Evolutionary conservation across 2,113 vertebrate genomes (phyloP).

Genomic region (Pseudorasbora parva): DNA sequence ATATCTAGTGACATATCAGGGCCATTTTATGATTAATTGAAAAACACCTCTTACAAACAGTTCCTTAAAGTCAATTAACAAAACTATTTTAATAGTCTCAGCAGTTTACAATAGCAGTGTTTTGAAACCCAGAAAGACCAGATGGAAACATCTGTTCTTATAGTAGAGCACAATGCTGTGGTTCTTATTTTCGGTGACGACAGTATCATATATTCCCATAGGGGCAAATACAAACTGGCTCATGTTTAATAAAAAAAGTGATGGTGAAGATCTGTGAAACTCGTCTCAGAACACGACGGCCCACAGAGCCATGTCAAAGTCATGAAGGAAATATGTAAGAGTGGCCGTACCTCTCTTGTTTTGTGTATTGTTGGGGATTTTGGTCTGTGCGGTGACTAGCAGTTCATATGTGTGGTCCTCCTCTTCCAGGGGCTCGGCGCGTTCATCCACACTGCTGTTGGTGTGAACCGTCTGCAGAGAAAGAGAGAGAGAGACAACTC

Average conservation of each 20-base stretch:
- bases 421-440: slow-evolving; percentile 79
- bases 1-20: no score
- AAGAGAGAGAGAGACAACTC: not conserved
- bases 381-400: slow-evolving; percentile 89
- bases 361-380: slow-evolving; percentile 70
- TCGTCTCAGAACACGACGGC: not conserved
- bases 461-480: slow-evolving; percentile 74
- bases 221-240: no score
- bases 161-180: not conserved
- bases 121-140: not conserved
- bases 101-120: no score
- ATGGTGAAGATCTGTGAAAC: not conserved
- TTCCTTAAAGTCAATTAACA: no score
- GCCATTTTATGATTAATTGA: no score
- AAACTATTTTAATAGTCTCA: no score
- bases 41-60: no score
- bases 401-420: slow-evolving; percentile 94
- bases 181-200: not conserved
- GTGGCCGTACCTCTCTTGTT: slow-evolving; percentile 47
- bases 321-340: no score
- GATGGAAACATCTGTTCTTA: not conserved
- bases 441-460: slow-evolving; percentile 79
- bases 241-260: not conserved
- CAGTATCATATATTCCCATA: not conserved
- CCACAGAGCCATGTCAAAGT: not conserved